These are phyloP conservation scores for Cremastinae sp. DNA, from an alignment of 2,888 invertebrate genomes.

Conservation along the genomic window DNA sequence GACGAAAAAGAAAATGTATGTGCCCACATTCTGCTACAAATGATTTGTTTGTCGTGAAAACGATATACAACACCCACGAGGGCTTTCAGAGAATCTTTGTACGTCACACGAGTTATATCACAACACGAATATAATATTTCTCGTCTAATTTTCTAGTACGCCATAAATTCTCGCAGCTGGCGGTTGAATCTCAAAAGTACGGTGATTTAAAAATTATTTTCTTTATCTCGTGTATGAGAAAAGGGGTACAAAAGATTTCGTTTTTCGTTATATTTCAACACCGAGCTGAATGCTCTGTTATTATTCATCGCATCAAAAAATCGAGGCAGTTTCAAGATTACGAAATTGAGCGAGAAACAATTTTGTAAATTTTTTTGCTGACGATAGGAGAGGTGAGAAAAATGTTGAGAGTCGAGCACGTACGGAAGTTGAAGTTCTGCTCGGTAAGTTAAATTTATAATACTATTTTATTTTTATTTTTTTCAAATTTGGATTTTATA, in stretches of 20 bases:
- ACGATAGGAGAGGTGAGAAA: constrained; percentile 5
- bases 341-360: constrained; percentile 12
- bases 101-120: constrained; percentile 46
- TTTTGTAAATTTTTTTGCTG: constrained; percentile 23
- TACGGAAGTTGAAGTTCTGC: neutral
- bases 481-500: constrained; percentile 79
- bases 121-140: constrained; percentile 17
- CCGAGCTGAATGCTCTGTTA: neutral
- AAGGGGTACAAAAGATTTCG: neutral
- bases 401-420: constrained; percentile 1
- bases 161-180: constrained; percentile 1
- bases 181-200: neutral
- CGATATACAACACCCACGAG: constrained; percentile 51
- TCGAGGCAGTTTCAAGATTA: neutral
- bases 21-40: constrained; percentile 46
- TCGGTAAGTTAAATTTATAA: too few relatives aligned
- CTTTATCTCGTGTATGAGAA: neutral
- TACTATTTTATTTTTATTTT: constrained; percentile 5
- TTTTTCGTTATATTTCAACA: too few relatives aligned
- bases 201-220: neutral
- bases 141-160: constrained; percentile 31
- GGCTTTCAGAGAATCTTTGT: constrained; percentile 50
- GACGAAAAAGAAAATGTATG: constrained; percentile 33
- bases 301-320: neutral
- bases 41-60: constrained; percentile 26